Conservation (phyloP, 2,888 invertebrate genomes). For the Deilephila porcellus region DNA sequence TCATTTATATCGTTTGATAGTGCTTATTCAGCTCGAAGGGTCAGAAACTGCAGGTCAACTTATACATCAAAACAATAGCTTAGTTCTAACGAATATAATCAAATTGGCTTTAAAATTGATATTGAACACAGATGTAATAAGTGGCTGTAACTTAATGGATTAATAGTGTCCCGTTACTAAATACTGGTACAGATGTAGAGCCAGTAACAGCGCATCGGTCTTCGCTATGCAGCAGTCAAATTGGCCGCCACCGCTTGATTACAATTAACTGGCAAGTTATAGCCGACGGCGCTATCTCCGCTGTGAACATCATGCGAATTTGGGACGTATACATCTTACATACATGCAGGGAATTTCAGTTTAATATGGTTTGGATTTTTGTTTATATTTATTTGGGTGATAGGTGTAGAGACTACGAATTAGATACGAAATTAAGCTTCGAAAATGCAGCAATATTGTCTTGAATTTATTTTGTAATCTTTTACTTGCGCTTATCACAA, state of each 20-base stretch:
- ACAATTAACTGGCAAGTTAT: constrained; percentile 70
- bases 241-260: constrained; percentile 69
- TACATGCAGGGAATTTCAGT: neutral
- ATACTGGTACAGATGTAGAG: constrained; percentile 39
- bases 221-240: constrained; percentile 62
- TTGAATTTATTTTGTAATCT: no score
- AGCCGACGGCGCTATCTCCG: constrained; percentile 43
- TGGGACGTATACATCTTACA: constrained; percentile 7
- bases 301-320: constrained; percentile 29
- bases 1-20: neutral
- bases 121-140: neutral
- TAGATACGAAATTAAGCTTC: no score
- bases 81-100: neutral
- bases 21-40: neutral
- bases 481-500: no score
- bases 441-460: no score
- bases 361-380: neutral
- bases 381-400: no score
- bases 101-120: neutral
- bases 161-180: constrained; percentile 41
- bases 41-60: neutral
- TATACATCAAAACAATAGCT: neutral
- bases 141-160: constrained; percentile 41
- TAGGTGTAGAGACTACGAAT: no score
- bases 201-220: constrained; percentile 62